These are phyloP conservation scores for Aptenodytes patagonicus DNA, from an alignment of 2,113 vertebrate genomes.

Conservation along the genomic window DNA sequence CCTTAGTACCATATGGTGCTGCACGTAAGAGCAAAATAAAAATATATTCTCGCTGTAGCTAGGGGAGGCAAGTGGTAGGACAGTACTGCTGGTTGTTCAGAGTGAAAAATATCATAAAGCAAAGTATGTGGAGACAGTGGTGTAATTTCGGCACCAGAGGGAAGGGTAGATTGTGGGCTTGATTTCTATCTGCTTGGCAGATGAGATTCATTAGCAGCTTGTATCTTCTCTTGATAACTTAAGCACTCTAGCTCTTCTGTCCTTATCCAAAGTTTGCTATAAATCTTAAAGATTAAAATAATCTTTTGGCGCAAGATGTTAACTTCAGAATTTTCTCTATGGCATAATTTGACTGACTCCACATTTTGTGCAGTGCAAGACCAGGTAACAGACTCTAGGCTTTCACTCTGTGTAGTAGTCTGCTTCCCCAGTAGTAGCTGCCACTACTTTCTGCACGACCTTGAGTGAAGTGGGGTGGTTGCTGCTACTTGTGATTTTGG, in stretches of 20 bases:
- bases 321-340: neutral
- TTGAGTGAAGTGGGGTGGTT: neutral
- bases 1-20: slow-evolving; percentile 83
- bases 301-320: neutral
- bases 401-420: neutral
- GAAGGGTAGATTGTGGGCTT: neutral
- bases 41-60: neutral
- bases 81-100: neutral
- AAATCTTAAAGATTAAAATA: neutral
- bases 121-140: neutral
- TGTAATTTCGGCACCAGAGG: neutral
- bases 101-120: neutral
- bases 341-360: neutral
- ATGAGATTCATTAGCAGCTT: neutral
- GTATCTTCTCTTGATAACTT: neutral
- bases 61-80: neutral
- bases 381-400: neutral
- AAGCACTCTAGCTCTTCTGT: neutral
- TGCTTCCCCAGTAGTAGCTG: neutral
- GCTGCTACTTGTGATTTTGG: neutral
- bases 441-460: neutral
- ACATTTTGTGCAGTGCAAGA: neutral
- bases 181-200: neutral
- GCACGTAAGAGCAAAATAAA: slow-evolving; percentile 53
- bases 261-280: neutral